Base-by-base conservation (phyloP, 2,797 vertebrate species). In the Enteromius fasciolatus region DNA sequence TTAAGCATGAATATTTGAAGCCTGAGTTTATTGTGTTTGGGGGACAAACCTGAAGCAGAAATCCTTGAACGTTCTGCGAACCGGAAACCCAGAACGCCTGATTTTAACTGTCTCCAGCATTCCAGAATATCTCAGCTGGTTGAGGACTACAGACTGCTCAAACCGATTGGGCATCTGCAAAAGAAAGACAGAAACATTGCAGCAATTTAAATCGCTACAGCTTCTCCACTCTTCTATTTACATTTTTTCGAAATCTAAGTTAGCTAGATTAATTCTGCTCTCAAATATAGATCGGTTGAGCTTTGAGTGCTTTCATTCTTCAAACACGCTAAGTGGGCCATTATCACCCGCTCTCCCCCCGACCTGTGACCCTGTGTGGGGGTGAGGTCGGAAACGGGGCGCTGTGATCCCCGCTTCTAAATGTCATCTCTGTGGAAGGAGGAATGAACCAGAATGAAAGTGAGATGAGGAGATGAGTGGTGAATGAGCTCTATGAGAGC, bases 61-160 rank as follows among this genome's bases (percentile, higher is more conserved):
- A 85, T 98, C 97, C 57, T 96, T 95, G 85, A 98, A 96, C 3
- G 95, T 93, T 84, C 97, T 96, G 18, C 98, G 92, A 76, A 99
- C 90, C 0, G 98, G 97, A 87, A 98, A 98, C 2, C 98, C 98
- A 0, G 95, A 95, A 82, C 95, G 95, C 5, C 98, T 95, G 67
- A 99, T 99, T 91, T 96, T 94, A 52, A 99, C 98, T 0, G 97
- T 99, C 91, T 99, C 97, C 92, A 99, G 59, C 97, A 99, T 99
- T 80, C 98, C 98, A 0, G 98, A 99, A 88, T 99, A 99, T 25
- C 95, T 92, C 91, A 99, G 94, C 93, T 99, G 98, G 93, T 98
- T 98, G 78, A 98, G 95, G 83, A 99, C 98, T 77, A 99, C 92
- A 0, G 95, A 94, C 93, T 97, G 96, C 92, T 99, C 97, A 90